Evolutionary conservation across 1,140 invertebrate species (phyloP).

Genomic region (Aphaenogaster floridana): DNA sequence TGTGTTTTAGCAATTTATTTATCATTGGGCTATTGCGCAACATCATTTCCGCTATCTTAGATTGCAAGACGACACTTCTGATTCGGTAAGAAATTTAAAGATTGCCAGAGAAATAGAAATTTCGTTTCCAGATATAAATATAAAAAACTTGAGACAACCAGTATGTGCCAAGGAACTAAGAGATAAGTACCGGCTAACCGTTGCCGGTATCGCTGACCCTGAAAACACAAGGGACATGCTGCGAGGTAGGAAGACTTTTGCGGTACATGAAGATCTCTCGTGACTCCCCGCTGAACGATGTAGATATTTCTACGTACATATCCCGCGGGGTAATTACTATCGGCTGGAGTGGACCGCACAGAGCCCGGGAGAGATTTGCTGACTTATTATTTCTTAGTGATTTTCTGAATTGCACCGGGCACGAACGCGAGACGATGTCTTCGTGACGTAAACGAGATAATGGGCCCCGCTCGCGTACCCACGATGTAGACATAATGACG

Average conservation of each 20-base stretch:
- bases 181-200: constrained; percentile 19
- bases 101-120: background rate
- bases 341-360: constrained; percentile 59
- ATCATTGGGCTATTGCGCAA: background rate
- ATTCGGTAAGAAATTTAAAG: background rate
- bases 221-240: constrained; percentile 35
- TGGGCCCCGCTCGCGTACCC: constrained; percentile 77
- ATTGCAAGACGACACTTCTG: background rate
- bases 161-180: background rate
- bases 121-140: background rate
- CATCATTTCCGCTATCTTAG: background rate
- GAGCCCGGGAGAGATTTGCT: constrained; percentile 47
- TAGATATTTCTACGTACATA: constrained; percentile 66
- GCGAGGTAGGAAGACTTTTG: constrained; percentile 15
- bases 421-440: constrained; percentile 78
- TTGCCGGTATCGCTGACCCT: background rate
- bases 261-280: constrained; percentile 40
- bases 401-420: constrained; percentile 82
- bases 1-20: background rate
- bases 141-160: background rate
- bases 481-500: constrained; percentile 83
- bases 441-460: constrained; percentile 85
- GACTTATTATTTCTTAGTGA: constrained; percentile 84
- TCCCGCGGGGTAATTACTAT: constrained; percentile 73
- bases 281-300: constrained; percentile 52